phyloP scores from a whole-genome alignment of 2,113 vertebrate genomes.

The Phalacrocorax carbo region DNA sequence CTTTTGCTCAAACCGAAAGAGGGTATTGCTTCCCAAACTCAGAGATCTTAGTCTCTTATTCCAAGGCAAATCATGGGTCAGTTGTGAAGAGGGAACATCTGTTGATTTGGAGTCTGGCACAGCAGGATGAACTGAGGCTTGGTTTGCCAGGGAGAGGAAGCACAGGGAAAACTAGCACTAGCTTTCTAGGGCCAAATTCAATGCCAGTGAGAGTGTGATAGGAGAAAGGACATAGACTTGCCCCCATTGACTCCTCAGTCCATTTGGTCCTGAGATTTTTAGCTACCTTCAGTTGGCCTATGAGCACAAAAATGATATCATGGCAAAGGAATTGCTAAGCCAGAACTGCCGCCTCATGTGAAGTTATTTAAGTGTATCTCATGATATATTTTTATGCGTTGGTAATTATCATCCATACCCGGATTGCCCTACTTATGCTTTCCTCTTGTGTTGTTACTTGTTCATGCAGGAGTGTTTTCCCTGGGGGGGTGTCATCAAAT shows the following conservation, averaged over 20 bases:
- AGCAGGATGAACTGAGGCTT: neutral
- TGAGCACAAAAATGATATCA: neutral
- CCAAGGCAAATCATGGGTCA: neutral
- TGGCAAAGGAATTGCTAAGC: constrained; percentile 1
- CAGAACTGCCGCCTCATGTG: constrained; percentile 1
- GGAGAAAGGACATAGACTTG: neutral
- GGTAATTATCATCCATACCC: constrained; percentile 18
- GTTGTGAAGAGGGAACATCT: neutral
- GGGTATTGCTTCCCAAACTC: neutral
- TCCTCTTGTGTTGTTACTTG: neutral
- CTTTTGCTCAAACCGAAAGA: neutral
- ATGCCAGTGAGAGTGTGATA: neutral
- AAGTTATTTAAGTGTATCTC: neutral
- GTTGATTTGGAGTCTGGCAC: neutral
- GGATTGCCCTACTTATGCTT: constrained; percentile 26
- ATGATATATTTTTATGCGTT: neutral
- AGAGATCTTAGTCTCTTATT: neutral
- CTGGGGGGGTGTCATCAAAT: neutral
- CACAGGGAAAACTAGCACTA: neutral
- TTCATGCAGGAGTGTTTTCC: constrained; percentile 16
- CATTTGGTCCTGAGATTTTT: neutral
- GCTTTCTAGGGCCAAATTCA: neutral
- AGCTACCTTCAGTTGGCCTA: neutral
- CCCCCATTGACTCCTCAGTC: accelerated
- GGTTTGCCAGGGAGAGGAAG: neutral